phyloP scores from a whole-genome alignment of 2,113 vertebrate species.

The Atherinomorus stipes region DNA sequence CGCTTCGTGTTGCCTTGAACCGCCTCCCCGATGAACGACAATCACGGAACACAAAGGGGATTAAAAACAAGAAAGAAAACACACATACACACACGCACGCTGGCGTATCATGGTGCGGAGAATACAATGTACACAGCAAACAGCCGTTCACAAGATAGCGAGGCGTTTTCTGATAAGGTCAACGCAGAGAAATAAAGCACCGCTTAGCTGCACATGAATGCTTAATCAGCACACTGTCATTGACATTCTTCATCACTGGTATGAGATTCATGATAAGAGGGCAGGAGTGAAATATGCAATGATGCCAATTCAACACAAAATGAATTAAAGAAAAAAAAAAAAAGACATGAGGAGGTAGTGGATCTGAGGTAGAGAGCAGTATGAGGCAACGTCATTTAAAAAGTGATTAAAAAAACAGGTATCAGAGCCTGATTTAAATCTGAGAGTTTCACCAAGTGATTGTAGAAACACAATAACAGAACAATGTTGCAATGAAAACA shows the following conservation, averaged over 20 bases:
- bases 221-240: slow-evolving; percentile 38
- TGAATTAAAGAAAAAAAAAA: background rate
- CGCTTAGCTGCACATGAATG: slow-evolving; percentile 25
- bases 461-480: slow-evolving; percentile 51
- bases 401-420: slow-evolving; percentile 8
- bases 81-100: background rate
- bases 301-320: slow-evolving; percentile 19
- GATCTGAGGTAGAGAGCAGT: slow-evolving; percentile 51
- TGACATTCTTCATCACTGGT: slow-evolving; percentile 66
- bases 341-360: background rate
- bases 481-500: slow-evolving; percentile 78
- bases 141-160: slow-evolving; percentile 53
- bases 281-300: slow-evolving; percentile 42
- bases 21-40: slow-evolving; percentile 17
- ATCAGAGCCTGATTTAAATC: slow-evolving; percentile 19
- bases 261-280: slow-evolving; percentile 49
- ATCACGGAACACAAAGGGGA: slow-evolving; percentile 25
- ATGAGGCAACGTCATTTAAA: slow-evolving; percentile 35
- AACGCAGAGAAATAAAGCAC: slow-evolving; percentile 51
- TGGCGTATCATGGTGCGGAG: slow-evolving; percentile 24
- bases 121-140: slow-evolving; percentile 45
- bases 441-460: slow-evolving; percentile 48
- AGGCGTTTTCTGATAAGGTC: slow-evolving; percentile 40
- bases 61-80: background rate
- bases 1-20: slow-evolving; percentile 42